A percentile compares a stretch with the other conserved stretches of the same genome.
These are phyloP conservation scores for Synanthedon formicaeformis DNA, from an alignment of 2,888 invertebrate species.

Conservation along the genomic window DNA sequence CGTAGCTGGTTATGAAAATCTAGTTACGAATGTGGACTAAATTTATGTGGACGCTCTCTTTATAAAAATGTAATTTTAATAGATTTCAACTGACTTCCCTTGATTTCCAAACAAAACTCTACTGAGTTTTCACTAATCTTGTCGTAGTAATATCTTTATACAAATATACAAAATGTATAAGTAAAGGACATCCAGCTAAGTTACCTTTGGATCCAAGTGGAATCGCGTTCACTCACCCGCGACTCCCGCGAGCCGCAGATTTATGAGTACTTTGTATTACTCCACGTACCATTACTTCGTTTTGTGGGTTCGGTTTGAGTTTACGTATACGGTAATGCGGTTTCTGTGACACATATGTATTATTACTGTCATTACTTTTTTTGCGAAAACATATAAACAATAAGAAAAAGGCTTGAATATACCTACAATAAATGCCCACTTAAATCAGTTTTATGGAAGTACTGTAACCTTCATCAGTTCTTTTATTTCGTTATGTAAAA, in stretches of 20 bases:
- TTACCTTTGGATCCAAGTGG: not conserved
- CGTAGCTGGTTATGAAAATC: too few relatives aligned
- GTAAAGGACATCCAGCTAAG: not conserved
- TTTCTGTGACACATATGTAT: too few relatives aligned
- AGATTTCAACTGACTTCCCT: not conserved
- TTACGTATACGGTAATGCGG: too few relatives aligned
- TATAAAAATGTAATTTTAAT: not conserved
- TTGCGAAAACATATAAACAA: too few relatives aligned
- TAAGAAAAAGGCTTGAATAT: too few relatives aligned
- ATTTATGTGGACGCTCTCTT: too few relatives aligned
- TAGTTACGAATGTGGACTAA: too few relatives aligned
- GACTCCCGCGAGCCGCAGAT: not conserved
- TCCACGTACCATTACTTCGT: not conserved
- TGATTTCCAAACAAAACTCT: not conserved
- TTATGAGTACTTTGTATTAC: not conserved
- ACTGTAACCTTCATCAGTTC: too few relatives aligned
- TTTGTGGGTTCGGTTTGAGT: not conserved
- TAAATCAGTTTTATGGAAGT: too few relatives aligned
- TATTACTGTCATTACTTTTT: too few relatives aligned
- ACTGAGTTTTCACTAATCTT: not conserved
- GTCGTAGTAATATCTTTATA: not conserved
- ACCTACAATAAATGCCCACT: too few relatives aligned
- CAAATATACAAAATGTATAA: not conserved
- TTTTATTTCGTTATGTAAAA: too few relatives aligned
- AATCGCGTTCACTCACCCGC: not conserved